Base-by-base conservation (phyloP, 2,113 vertebrate genomes). In the Epinephelus lanceolatus region DNA sequence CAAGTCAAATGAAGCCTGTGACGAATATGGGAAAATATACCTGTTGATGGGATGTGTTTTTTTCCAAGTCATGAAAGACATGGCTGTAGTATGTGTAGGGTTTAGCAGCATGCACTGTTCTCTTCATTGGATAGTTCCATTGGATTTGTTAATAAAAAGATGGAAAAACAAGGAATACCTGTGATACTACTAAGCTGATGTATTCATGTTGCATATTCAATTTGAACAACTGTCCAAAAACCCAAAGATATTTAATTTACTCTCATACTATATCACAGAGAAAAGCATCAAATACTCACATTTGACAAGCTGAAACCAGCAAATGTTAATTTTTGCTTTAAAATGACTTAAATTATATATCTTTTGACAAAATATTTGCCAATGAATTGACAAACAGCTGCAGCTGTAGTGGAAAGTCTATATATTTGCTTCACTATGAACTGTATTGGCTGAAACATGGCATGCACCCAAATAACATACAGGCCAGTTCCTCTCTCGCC, bases 1-100 rank as follows among this genome's bases (percentile, higher is more conserved):
- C 56, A 95, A 66, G 53, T 90, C 76, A 21, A 88, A 81, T 23
- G 92, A 89, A 8, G 74, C 66, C 95, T 96, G 80, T n/a, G 47
- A 61, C 2, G 10, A 45, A 45, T 7, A 37, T 1, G 42, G 30
- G 42, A 37, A 13, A 76, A 68, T 37, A 27, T 6, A 23, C 10
- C 37, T 25, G 33, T 68, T 13, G 25, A 49, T n/a, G 5, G 8
- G 12, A 45, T 55, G 5, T 30, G 30, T 45, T 59, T 72, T 59
- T 12, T 7, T 1, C 37, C 17, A 61, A 61, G 25, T 33, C 5
- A 0, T 37, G 14, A 10, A 37, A 19, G 17, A 72, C 25, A 65
- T 25, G 40, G 71, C 15, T 33, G 21, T 65, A 42, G 6, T 42
- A 42, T 21, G 62, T 45, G 6, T 14, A 23, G 27, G 5, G 30